These are phyloP conservation scores for Ophioninae sp. DNA, from an alignment of 2,888 invertebrate genomes.

Conservation along the genomic window DNA sequence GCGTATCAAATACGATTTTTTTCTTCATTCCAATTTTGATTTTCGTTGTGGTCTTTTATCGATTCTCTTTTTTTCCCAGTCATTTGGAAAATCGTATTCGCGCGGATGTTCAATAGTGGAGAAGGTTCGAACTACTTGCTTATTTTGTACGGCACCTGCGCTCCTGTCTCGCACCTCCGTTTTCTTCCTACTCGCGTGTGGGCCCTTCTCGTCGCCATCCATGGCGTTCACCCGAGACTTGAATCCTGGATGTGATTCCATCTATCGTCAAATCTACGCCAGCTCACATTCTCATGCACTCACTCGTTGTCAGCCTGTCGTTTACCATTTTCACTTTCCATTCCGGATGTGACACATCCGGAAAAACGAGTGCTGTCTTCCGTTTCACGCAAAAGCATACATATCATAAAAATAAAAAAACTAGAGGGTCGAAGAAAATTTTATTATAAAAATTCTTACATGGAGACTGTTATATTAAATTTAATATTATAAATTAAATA, in stretches of 20 bases:
- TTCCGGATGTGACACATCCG: conserved; percentile 31
- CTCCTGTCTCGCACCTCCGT: background rate
- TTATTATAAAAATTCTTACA: background rate
- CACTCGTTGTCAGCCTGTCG: background rate
- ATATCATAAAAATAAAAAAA: conserved; percentile 4
- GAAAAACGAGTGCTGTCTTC: background rate
- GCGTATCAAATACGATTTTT: too few relatives aligned
- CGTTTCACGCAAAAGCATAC: background rate
- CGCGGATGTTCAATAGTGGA: background rate
- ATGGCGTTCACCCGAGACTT: conserved; percentile 22
- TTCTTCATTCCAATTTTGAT: too few relatives aligned
- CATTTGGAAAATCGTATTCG: background rate
- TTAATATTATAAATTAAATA: too few relatives aligned
- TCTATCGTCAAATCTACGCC: conserved; percentile 51
- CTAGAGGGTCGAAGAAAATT: background rate
- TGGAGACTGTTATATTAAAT: too few relatives aligned
- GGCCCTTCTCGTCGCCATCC: conserved; percentile 5
- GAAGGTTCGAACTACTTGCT: background rate
- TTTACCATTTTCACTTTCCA: conserved; percentile 28
- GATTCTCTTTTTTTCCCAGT: background rate
- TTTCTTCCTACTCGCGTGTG: background rate
- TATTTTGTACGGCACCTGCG: background rate
- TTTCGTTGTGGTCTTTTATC: background rate
- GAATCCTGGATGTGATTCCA: conserved; percentile 25
- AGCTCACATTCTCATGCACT: conserved; percentile 19